Base-by-base conservation (phyloP, 2,888 invertebrate genomes). In the Leptopilina drosophilae region DNA sequence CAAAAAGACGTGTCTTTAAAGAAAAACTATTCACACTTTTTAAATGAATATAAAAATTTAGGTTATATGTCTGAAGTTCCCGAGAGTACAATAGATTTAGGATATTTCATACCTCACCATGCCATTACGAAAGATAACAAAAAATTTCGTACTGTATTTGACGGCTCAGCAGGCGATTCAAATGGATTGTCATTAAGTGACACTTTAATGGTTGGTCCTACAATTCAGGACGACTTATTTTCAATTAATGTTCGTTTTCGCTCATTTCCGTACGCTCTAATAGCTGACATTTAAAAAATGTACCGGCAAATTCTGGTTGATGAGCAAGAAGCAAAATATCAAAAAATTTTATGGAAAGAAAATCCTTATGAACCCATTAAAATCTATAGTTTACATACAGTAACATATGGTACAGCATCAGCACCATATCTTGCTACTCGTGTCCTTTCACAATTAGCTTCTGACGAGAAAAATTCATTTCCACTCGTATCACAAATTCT, bases 31-130 rank as follows among this genome's bases (percentile, higher is more conserved):
- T 42, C 20, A 1, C 65, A 80, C 0, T 84, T 86, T 20, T 77
- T 87, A 64, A 40, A 80, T 4, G 85, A 87, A 79, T 87, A 85
- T 77, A 11, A 80, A 11, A 64, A 53, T 5, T 59, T 86, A 6
- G 82, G 82, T 4, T 85, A 87, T 77, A 85, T 86, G 85, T 64
- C 64, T 2, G 69, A 77, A 46, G 20, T 81, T 1, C 7, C 15
- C 3, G 12, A 56, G 1, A 65, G 9, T 1, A n/a, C 33, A 7
- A 9, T 9, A 0, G 15, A 59, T 65, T 78, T 73, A 1, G 82
- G 73, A 64, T 82, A 80, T 20, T 14, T 84, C 56, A 83, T 85
- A 1, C 85, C 84, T 65, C 84, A 84, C 11, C 15, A 66, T 8
- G 42, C 40, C 6, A 66, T 66, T 12, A 8, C n/a, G 8, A 66